A percentile compares a stretch with the other conserved stretches of the same genome.
These are phyloP conservation scores for Pantelozetes paolii DNA, from an alignment of 2,888 invertebrate genomes.

Conservation along the genomic window DNA sequence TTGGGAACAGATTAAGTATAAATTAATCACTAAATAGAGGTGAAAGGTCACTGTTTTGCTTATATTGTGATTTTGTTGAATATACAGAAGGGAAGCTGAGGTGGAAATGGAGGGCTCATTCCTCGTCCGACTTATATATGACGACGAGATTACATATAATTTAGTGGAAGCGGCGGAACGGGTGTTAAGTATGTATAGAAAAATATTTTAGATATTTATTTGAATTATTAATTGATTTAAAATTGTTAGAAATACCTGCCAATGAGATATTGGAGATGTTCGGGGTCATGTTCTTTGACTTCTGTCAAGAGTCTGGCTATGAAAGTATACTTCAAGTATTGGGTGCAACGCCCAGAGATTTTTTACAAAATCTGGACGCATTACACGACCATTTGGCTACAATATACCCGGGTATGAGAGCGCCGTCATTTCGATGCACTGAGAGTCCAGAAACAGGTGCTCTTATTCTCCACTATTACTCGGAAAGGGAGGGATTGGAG, in stretches of 20 bases:
- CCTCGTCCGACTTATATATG: conserved; percentile 87
- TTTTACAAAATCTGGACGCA: conserved; percentile 91
- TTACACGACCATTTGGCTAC: conserved; percentile 91
- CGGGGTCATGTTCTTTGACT: conserved; percentile 91
- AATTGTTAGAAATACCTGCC: conserved; percentile 87
- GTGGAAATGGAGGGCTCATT: conserved; percentile 93
- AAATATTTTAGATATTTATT: not conserved
- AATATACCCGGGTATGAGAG: conserved; percentile 87
- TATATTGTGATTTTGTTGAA: too few species aligned
- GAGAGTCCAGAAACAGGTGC: conserved; percentile 83
- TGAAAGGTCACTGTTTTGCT: too few species aligned
- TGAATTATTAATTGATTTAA: too few species aligned
- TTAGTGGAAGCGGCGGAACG: conserved; percentile 86
- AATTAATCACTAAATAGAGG: conserved; percentile 38
- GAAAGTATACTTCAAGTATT: conserved; percentile 90
- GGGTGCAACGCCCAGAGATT: conserved; percentile 90
- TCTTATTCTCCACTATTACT: conserved; percentile 88
- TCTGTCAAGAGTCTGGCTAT: conserved; percentile 94
- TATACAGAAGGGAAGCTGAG: conserved; percentile 78
- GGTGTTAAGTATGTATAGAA: conserved; percentile 71
- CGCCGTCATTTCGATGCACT: conserved; percentile 92
- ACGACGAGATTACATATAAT: conserved; percentile 90
- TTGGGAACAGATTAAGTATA: conserved; percentile 94
- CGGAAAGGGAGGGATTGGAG: conserved; percentile 86
- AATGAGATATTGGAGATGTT: conserved; percentile 82